Conservation (phyloP, 2,888 invertebrate genomes). For the Eupithecia inturbata region DNA sequence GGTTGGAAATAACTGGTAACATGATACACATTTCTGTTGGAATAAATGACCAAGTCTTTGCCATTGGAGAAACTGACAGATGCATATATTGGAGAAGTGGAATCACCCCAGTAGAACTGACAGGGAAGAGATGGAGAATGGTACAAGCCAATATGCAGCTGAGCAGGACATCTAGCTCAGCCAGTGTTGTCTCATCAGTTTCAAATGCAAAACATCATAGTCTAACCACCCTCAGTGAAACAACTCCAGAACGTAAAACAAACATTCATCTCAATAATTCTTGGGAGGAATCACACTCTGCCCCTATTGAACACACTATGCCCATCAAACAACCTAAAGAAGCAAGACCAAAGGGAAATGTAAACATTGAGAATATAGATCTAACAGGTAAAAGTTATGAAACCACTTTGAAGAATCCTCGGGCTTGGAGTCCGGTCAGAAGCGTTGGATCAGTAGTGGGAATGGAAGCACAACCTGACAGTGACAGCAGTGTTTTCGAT, state of each 20-base stretch:
- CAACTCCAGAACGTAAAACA: constrained; percentile 70
- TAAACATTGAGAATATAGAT: constrained; percentile 76
- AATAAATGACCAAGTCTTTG: constrained; percentile 95
- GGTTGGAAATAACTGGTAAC: constrained; percentile 95
- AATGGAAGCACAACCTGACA: constrained; percentile 93
- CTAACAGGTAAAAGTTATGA: constrained; percentile 88
- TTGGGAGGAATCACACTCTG: constrained; percentile 90
- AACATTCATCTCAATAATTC: constrained; percentile 84
- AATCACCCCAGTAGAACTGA: constrained; percentile 89
- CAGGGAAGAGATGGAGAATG: constrained; percentile 94
- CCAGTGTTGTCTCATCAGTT: constrained; percentile 87
- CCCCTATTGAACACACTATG: constrained; percentile 88
- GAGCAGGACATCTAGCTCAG: constrained; percentile 91
- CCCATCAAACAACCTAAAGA: constrained; percentile 81
- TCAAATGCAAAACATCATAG: constrained; percentile 88
- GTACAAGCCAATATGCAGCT: constrained; percentile 92
- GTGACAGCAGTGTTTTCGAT: constrained; percentile 92
- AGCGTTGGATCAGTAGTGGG: constrained; percentile 93
- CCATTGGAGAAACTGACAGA: constrained; percentile 92
- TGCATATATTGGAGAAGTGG: constrained; percentile 92
- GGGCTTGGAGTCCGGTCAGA: constrained; percentile 95
- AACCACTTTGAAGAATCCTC: constrained; percentile 89
- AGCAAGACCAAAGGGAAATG: constrained; percentile 63
- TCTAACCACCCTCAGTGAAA: constrained; percentile 81
- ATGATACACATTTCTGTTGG: constrained; percentile 94